These are phyloP conservation scores for Lottia gigantea DNA, from an alignment of 2,888 invertebrate genomes.

Conservation along the genomic window DNA sequence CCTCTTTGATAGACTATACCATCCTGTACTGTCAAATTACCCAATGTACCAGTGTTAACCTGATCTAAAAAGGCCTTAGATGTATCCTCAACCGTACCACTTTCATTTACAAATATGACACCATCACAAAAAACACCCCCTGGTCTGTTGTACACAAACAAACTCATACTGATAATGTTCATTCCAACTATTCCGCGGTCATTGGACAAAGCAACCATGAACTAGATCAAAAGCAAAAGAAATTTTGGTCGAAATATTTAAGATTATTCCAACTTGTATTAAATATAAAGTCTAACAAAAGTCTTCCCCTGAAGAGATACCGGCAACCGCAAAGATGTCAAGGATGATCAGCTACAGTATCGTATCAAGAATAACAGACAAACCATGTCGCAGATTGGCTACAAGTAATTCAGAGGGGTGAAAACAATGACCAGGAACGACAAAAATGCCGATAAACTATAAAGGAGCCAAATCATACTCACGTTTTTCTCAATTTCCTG, in stretches of 20 bases:
- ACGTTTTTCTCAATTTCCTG: neutral
- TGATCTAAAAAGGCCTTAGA: neutral
- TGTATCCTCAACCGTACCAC: conserved; percentile 19
- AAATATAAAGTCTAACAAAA: too few species aligned
- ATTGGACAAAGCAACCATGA: neutral
- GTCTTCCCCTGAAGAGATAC: too few species aligned
- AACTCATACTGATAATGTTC: conserved; percentile 16
- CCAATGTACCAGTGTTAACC: conserved; percentile 22
- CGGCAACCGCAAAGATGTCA: too few species aligned
- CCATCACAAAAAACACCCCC: conserved; percentile 29
- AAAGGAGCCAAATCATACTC: neutral
- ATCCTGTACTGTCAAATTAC: conserved; percentile 8
- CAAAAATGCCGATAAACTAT: too few species aligned
- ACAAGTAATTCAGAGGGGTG: too few species aligned
- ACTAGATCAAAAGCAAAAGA: neutral
- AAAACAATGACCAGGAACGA: too few species aligned
- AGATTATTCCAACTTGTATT: too few species aligned
- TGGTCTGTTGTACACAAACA: conserved; percentile 12
- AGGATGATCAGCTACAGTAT: too few species aligned
- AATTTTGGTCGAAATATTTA: too few species aligned
- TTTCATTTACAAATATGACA: conserved; percentile 23
- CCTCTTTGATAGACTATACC: conserved; percentile 16
- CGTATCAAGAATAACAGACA: too few species aligned
- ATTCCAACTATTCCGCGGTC: conserved; percentile 13
- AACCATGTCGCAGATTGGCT: too few species aligned